Conservation (phyloP, 2,888 invertebrate species). For the Drosophila macrospina region DNA sequence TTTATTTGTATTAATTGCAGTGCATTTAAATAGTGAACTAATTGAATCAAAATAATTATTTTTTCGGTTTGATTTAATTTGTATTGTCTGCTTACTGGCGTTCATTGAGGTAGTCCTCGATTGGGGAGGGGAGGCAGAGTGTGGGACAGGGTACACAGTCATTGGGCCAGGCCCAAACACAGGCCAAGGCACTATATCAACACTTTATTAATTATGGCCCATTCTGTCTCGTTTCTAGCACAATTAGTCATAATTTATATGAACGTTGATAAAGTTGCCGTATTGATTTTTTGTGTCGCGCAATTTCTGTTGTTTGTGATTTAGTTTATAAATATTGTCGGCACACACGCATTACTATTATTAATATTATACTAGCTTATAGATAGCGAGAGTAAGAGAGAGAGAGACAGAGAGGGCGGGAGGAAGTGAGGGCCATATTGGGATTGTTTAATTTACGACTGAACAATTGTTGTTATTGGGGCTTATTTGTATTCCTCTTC, state of each 20-base stretch:
- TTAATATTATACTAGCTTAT: constrained; percentile 23
- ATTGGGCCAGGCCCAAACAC: constrained; percentile 2
- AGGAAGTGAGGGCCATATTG: constrained; percentile 54
- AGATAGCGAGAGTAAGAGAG: constrained; percentile 30
- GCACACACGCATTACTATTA: constrained; percentile 16
- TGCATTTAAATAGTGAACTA: constrained; percentile 1
- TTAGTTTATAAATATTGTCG: constrained; percentile 69
- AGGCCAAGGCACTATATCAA: constrained; percentile 42
- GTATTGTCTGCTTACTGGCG: constrained; percentile 21
- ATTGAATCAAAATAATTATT: not conserved
- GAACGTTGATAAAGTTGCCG: constrained; percentile 66
- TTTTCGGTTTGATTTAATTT: constrained; percentile 12
- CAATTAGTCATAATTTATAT: constrained; percentile 81
- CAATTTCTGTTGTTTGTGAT: constrained; percentile 63
- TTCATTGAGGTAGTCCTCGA: constrained; percentile 45
- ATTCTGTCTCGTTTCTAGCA: constrained; percentile 76
- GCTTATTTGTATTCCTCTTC: constrained; percentile 22
- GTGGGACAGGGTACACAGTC: not conserved
- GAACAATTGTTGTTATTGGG: constrained; percentile 62
- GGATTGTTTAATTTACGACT: constrained; percentile 68
- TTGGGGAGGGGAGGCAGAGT: not conserved
- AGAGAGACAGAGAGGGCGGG: constrained; percentile 28
- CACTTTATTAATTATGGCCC: constrained; percentile 64
- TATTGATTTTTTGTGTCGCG: constrained; percentile 75
- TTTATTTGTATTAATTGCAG: too few species aligned